These are phyloP conservation scores for Cinclus mexicanus DNA, from an alignment of 2,113 vertebrate genomes.

Conservation along the genomic window DNA sequence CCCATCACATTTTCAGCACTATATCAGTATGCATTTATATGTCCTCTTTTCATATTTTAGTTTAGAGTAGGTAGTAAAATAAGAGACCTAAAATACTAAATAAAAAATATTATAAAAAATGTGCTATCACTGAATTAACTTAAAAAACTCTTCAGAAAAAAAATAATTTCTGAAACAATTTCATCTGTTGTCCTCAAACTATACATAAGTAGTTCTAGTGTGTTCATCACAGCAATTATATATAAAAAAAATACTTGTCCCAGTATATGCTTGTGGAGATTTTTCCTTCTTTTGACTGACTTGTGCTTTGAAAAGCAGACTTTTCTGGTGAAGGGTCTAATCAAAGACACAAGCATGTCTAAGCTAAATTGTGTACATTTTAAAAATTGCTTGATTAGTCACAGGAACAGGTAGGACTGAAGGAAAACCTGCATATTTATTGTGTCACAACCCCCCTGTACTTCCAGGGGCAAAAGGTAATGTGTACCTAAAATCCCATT, in stretches of 20 bases:
- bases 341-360: not conserved
- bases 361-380: not conserved
- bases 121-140: not conserved
- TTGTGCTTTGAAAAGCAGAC: not conserved
- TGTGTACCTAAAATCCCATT: slow-evolving; percentile 43
- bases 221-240: not conserved
- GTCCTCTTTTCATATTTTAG: not conserved
- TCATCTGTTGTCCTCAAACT: not conserved
- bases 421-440: slow-evolving; percentile 22
- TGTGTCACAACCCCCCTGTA: not conserved
- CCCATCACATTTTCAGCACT: not conserved
- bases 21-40: not conserved
- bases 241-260: not conserved
- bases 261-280: not conserved
- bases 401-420: not conserved
- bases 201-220: not conserved
- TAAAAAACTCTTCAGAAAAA: slow-evolving; percentile 1
- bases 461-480: slow-evolving; percentile 20
- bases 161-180: not conserved
- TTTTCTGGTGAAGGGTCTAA: not conserved
- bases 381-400: not conserved
- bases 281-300: not conserved
- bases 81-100: not conserved
- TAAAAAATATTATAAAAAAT: not conserved
- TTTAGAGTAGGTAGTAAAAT: not conserved